Evolutionary conservation across 1,140 invertebrate genomes (phyloP), one percentile per base, ranked within the genome.

Genomic region (Brachionus manjavacas): DNA sequence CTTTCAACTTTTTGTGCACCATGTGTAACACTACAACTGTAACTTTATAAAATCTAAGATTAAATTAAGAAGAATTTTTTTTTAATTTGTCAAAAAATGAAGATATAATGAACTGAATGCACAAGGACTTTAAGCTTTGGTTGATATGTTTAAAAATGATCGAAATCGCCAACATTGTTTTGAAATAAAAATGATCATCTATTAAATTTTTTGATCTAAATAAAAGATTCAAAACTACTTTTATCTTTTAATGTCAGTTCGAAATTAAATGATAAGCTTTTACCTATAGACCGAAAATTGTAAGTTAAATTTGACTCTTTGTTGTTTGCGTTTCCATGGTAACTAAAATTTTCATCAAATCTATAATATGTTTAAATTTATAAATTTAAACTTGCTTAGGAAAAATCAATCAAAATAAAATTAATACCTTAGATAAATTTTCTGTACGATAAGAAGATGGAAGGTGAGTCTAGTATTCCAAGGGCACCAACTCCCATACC

Each of bases 21-120:
- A 64, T 81, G 79, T 81, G 79, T 43, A 23, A 28, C 79, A 14
- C 28, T 81, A 23, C 79, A 81, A 64, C 2, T 81, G 79, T 81
- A 81, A 81, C 3, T 52, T 55, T 31, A 80, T 35, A 12, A 41
- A 43, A 23, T 43, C 11, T 70, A 41, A 39, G 25, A 70, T 14
- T 80, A 1, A 14, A 25, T 52, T 49, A 52, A 31, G 7, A 39
- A 52, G 55, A n/a, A 39, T 14, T 16, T 70, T 11, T 46, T 46
- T 46, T 46, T 14, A 11, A 46, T 46, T 46, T 12, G 14, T 46
- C 43, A 46, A 46, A 46, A 12, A 46, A 46, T n/a, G 14, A 16
- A 81, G 79, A 35, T 39, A 41, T 12, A 81, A 60, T 64, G 79
- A 81, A 81, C 23, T 81, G 31, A 64, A 23, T 14, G 64, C 52